Base-by-base conservation (phyloP, 37 sponge, comb jelly and placozoan species). In the Crambe crambe region DNA sequence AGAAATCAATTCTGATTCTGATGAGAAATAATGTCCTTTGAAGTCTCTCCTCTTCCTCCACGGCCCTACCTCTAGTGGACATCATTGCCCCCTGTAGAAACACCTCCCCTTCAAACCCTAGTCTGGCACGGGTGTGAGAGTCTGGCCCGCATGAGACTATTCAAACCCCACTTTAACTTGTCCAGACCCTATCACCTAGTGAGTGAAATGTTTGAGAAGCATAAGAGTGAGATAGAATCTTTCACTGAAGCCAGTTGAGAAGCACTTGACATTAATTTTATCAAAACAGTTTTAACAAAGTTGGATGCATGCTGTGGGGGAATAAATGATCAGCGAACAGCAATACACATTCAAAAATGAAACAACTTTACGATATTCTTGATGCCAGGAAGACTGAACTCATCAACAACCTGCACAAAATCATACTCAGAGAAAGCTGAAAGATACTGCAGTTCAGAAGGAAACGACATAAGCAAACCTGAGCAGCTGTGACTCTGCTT, bases 301-400 rank as follows among this genome's bases (percentile, higher is more conserved):
- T 32, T 80, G 0, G 40, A 80, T 26, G 17, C 40, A 12, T 41
- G 42, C 23, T 54, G 26, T 47, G 60, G 34, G 60, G 12, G 54
- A n/a, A 70, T 80, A 41, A 70, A 70, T 30, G 25, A 43, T 39
- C 84, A 83, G 56, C 56, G 75, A 12, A 67, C 21, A 43, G 70
- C 57, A 39, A 67, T 37, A 83, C 75, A 62, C 35, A 66, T 31
- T 1, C 29, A 18, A 57, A 32, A 25, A 37, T 80, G n/a, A 36
- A 38, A 32, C 68, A 32, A 18, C 58, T 69, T 25, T 59, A 80
- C 58, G 59, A 80, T 1, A 59, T 54, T 22, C 72, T 80, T 1
- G 80, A 80, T 17, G 12, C 22, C 10, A 38, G 74, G 22, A 39
- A 22, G 26, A 12, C 71, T 23, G 71, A 70, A 38, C 71, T 70